A percentile compares a stretch with the other conserved stretches of the same genome.
These are phyloP conservation scores for Oxyura jamaicensis DNA, from an alignment of 2,113 vertebrate genomes.

Conservation along the genomic window DNA sequence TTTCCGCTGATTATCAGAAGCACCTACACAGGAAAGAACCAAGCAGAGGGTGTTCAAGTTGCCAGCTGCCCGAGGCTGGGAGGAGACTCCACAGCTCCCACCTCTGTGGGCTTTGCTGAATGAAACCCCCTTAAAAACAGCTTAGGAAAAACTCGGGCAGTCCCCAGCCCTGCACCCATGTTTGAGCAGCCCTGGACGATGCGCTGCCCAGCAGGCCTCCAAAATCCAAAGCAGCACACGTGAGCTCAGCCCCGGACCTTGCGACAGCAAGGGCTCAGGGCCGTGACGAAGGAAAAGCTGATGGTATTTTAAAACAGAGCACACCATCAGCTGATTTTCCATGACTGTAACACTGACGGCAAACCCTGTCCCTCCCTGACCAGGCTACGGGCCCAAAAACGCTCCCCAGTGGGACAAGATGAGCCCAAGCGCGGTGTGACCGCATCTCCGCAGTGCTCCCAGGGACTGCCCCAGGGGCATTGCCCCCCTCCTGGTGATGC, in stretches of 20 bases:
- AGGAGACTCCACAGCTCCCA: not conserved
- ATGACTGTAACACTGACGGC: not conserved
- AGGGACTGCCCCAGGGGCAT: not conserved
- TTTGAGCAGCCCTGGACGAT: not conserved
- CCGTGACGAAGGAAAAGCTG: not conserved
- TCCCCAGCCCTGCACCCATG: not conserved
- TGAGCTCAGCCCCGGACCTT: not conserved
- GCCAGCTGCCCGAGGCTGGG: not conserved
- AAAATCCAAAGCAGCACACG: not conserved
- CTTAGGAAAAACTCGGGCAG: not conserved
- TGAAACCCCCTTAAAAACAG: not conserved
- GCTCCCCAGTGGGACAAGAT: not conserved
- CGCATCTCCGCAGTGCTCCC: not conserved
- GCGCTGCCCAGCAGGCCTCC: too few relatives aligned
- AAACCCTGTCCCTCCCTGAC: not conserved
- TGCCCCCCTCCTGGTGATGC: not conserved
- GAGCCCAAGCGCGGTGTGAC: not conserved
- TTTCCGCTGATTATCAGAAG: slow-evolving; percentile 91
- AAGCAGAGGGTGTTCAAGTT: not conserved
- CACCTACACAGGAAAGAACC: slow-evolving; percentile 64
- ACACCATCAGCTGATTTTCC: accelerated
- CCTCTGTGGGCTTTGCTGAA: not conserved
- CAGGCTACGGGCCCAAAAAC: not conserved
- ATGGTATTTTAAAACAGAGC: not conserved
- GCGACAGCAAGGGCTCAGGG: not conserved